Evolutionary conservation across 2,888 invertebrate species (phyloP).

Genomic region (Oscheius sp.): DNA sequence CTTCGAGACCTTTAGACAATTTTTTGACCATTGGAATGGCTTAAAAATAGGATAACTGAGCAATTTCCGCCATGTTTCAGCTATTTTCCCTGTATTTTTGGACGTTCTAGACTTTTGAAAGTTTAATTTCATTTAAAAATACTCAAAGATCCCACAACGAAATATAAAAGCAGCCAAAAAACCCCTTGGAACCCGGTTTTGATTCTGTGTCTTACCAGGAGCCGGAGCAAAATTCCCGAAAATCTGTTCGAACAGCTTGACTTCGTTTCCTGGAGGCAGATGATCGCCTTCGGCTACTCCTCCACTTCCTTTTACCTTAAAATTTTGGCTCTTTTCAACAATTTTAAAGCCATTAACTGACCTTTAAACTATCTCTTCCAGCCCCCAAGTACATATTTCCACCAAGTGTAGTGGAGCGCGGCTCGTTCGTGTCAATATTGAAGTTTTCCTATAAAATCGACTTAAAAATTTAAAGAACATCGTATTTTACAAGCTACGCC

Average conservation of each 20-base stretch:
- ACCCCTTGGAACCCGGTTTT: no score
- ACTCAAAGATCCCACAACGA: no score
- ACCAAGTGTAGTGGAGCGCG: constrained; percentile 44
- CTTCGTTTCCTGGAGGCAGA: constrained; percentile 52
- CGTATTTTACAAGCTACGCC: no score
- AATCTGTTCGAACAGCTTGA: constrained; percentile 57
- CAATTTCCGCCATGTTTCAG: no score
- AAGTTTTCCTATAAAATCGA: constrained; percentile 22
- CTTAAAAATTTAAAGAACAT: background rate
- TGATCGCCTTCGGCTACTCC: constrained; percentile 25
- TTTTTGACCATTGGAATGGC: no score
- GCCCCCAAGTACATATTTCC: constrained; percentile 40
- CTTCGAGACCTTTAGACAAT: no score
- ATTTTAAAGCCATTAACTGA: background rate
- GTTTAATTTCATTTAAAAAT: no score
- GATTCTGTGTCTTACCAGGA: constrained; percentile 1
- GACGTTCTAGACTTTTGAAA: no score
- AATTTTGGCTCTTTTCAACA: background rate
- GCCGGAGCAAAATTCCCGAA: constrained; percentile 39
- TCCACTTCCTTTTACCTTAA: constrained; percentile 47
- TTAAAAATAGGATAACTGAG: no score
- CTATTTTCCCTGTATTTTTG: no score
- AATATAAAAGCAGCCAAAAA: no score
- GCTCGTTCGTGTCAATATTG: constrained; percentile 37
- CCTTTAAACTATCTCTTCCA: constrained; percentile 14